Evolutionary conservation across 2,797 vertebrate species (phyloP).

Genomic region (Myotis myotis): DNA sequence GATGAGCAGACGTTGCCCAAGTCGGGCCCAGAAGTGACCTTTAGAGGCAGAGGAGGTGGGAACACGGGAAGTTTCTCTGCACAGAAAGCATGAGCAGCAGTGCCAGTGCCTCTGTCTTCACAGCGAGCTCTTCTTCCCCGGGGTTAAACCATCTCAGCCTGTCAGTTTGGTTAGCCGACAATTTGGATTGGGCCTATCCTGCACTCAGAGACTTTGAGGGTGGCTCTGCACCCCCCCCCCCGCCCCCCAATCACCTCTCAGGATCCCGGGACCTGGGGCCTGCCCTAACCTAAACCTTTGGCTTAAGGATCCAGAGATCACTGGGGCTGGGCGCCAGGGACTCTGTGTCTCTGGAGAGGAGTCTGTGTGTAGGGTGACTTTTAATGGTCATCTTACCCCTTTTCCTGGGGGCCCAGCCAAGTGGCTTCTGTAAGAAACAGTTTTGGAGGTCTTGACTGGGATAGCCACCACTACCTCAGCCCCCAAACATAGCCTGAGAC

Average conservation of each 20-base stretch:
- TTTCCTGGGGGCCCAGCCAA: not conserved
- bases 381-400: constrained; percentile 15
- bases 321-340: not conserved
- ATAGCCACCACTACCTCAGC: not conserved
- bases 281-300: constrained; percentile 25
- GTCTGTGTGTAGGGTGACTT: constrained; percentile 28
- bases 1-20: constrained; percentile 13
- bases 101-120: not conserved
- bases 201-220: constrained; percentile 33
- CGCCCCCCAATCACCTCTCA: not conserved
- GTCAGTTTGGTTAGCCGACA: not conserved
- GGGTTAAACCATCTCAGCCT: not conserved
- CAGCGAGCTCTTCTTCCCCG: not conserved
- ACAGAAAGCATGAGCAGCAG: not conserved
- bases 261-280: not conserved
- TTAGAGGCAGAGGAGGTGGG: constrained; percentile 47
- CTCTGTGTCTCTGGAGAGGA: not conserved
- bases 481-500: not conserved
- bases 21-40: constrained; percentile 67
- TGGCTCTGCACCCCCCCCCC: not conserved
- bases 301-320: not conserved
- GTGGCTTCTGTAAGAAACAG: constrained; percentile 31
- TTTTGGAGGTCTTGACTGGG: not conserved
- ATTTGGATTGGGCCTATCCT: not conserved
- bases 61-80: constrained; percentile 20